Evolutionary conservation across 2,113 vertebrate genomes (phyloP), one percentile per base, ranked within the genome.

Genomic region (Hassar affinis): DNA sequence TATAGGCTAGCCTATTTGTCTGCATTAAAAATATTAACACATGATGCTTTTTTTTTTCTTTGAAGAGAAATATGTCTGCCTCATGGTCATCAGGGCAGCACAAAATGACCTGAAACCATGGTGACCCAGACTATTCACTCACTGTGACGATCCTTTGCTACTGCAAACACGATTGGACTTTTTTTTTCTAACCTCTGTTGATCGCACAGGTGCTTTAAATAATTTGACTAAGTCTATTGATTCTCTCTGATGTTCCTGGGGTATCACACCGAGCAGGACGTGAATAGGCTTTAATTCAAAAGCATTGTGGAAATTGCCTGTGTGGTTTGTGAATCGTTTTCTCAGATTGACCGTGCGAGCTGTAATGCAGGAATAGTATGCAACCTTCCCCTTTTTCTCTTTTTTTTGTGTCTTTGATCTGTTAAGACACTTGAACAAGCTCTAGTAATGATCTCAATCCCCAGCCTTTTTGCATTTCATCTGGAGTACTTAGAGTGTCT

Each of bases 281-380:
- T 54, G 74, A 54, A 54, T 33, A 52, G 45, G 51, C 4, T 76
- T 76, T 35, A 54, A 76, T 54, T 8, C 74, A 54, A 76, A 76
- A 76, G 9, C 22, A 35, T 22, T 76, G 18, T 33, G 18, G 9
- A 35, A 76, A 35, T 54, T 12, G 51, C 27, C 74, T 35, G 51
- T 35, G 51, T 76, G 74, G 51, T 22, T 76, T 76, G 49, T 54
- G 74, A 76, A 76, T 76, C 52, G 51, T 56, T 76, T 49, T 22
- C 49, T 35, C 17, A 54, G 22, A 56, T 12, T 35, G 18, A 54
- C 74, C 11, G 27, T 54, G 74, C 22, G 51, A 33, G 18, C 74
- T 76, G 12, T 76, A 35, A 75, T 75, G 71, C n/a, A 52, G 47
- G 14, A 20, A 15, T 52, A 51, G 12, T 74, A 12, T 51, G n/a